Evolutionary conservation across 1,140 invertebrate genomes (phyloP), one percentile per base, ranked within the genome.

Genomic region (Myzus persicae): DNA sequence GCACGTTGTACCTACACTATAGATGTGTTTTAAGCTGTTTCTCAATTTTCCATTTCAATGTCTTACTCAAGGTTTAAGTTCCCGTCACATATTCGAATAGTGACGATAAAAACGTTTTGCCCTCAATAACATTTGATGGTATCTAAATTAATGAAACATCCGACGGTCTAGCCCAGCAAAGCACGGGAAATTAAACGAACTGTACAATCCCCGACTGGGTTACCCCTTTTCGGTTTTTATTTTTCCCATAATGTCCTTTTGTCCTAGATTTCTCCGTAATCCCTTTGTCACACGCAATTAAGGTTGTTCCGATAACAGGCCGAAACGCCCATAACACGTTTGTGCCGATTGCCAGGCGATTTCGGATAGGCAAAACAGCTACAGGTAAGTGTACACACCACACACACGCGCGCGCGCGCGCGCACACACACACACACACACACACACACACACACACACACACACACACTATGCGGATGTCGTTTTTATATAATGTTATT

Each of bases 361-460:
- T 48, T 48, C 9, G 22, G 0, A 54, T 90, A 90, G 48, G 48
- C 36, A 90, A 90, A 90, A 90, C 38, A 90, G 48, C 88, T 59
- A 90, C 88, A 90, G n/a, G 36, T 40, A 59, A 22, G 88, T 40
- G 31, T 51, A 90, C 6, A 0, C 46, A 31, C n/a, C 7, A 1
- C 36, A 20, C n/a, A 20, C 7, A 9, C n/a, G n/a, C n/a, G n/a
- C n/a, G n/a, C n/a, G n/a, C n/a, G n/a, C n/a, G n/a, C n/a, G n/a
- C n/a, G n/a, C 3, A 20, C 44, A 18, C n/a, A 5, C 24, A 9
- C 20, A 31, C 48, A 5, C 24, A 11, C 31, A 14, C 3, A 20
- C 7, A 9, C 3, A 20, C 7, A 1, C 36, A 20, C n/a, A 20
- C 7, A 9, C 3, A 20, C 44, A 18, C n/a, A 5, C 24, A 9